A percentile compares a stretch with the other conserved stretches of the same genome.
Evolutionary conservation across 2,113 vertebrate genomes (phyloP).

Genomic region (Merops nubicus): DNA sequence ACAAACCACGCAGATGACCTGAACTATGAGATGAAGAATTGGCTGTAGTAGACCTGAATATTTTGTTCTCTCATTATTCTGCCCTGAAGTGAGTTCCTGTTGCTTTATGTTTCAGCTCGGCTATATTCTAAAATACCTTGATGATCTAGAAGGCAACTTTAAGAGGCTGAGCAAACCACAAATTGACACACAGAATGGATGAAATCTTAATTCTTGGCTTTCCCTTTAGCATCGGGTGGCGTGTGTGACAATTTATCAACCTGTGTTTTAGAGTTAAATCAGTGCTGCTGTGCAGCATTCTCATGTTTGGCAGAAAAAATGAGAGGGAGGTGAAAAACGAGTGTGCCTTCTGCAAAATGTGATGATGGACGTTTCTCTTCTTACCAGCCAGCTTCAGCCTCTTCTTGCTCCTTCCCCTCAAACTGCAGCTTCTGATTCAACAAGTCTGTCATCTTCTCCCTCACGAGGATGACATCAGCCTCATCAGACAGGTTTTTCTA

Average conservation of each 20-base stretch:
- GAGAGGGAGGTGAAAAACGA: background rate
- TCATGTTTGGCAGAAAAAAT: background rate
- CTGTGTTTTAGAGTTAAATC: background rate
- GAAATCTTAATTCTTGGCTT: slow-evolving; percentile 4
- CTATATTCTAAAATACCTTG: background rate
- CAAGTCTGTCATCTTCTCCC: background rate
- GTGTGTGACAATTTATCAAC: background rate
- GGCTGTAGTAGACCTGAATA: background rate
- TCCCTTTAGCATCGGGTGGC: background rate
- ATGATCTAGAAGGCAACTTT: background rate
- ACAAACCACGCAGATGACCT: slow-evolving; percentile 49
- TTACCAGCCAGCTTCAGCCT: background rate
- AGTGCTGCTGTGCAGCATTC: background rate
- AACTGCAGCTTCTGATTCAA: background rate
- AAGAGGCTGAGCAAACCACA: background rate
- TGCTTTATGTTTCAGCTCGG: background rate
- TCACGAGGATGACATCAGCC: background rate
- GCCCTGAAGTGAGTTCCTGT: background rate
- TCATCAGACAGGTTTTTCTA: background rate
- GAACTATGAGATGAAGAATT: slow-evolving; percentile 11
- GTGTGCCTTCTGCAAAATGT: rapidly evolving
- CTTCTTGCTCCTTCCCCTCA: background rate
- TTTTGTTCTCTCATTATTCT: background rate
- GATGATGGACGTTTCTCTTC: rapidly evolving
- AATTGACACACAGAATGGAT: background rate